Conservation (phyloP, 2,888 invertebrate genomes). For the Idaea dimidiata region DNA sequence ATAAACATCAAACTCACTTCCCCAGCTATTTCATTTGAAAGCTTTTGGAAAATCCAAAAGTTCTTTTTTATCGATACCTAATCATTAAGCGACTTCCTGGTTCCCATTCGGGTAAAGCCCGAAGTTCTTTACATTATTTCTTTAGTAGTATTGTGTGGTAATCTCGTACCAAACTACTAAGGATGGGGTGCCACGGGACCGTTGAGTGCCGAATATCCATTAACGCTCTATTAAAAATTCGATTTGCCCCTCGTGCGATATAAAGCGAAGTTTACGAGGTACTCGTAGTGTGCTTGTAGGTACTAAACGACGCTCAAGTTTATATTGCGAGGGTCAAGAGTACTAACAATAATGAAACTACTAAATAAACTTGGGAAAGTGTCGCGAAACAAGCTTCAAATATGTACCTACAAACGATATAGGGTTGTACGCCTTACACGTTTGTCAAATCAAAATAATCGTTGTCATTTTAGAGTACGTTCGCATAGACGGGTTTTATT, state of each 20-base stretch:
- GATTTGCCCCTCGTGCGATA: conserved; percentile 54
- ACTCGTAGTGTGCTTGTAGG: conserved; percentile 28
- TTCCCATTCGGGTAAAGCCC: conserved; percentile 18
- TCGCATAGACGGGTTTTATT: too few relatives aligned
- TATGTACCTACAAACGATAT: conserved; percentile 14
- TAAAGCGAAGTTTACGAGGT: conserved; percentile 55
- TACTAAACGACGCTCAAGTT: conserved; percentile 50
- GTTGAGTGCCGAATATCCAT: conserved; percentile 45
- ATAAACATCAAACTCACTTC: conserved; percentile 41
- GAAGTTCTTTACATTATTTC: conserved; percentile 17
- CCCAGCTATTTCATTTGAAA: conserved; percentile 35
- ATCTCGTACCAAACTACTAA: conserved; percentile 17
- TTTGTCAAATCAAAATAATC: background rate
- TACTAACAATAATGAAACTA: conserved; percentile 48
- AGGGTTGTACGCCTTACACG: background rate
- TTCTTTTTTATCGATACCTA: conserved; percentile 30
- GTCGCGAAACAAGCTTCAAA: conserved; percentile 32
- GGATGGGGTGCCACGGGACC: conserved; percentile 32
- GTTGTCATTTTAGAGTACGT: too few relatives aligned
- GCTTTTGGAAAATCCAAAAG: conserved; percentile 27
- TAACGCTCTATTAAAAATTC: conserved; percentile 59
- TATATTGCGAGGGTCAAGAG: conserved; percentile 54
- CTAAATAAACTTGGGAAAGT: conserved; percentile 43
- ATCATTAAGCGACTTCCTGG: conserved; percentile 26
- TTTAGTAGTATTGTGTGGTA: conserved; percentile 18